These are phyloP conservation scores for Micropoecilia bifurca DNA, from an alignment of 2,797 vertebrate species.

Conservation along the genomic window DNA sequence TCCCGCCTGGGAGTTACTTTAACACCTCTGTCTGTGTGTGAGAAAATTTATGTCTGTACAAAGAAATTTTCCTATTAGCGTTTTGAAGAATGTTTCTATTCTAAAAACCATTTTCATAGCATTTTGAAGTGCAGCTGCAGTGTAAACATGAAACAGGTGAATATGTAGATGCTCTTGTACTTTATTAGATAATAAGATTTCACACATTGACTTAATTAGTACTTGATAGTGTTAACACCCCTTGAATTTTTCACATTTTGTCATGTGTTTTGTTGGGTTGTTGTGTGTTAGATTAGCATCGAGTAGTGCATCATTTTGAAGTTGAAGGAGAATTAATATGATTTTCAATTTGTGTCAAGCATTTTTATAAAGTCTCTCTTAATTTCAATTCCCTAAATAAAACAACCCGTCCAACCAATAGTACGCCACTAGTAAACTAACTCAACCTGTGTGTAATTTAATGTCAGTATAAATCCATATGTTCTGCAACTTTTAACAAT, in stretches of 20 bases:
- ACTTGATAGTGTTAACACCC: background rate
- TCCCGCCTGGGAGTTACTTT: constrained; percentile 44
- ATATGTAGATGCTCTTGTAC: constrained; percentile 4
- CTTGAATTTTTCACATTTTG: background rate
- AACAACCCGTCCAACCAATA: background rate
- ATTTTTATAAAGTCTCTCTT: background rate
- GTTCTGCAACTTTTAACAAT: background rate
- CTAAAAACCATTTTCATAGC: constrained; percentile 3
- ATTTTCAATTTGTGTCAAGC: background rate
- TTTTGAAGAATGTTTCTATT: background rate
- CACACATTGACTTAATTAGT: background rate
- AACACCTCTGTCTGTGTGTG: constrained; percentile 4
- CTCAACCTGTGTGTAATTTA: background rate
- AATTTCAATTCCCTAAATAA: background rate
- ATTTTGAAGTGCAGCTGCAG: constrained; percentile 9
- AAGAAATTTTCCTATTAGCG: constrained; percentile 1
- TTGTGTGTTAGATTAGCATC: background rate
- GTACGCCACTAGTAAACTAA: background rate
- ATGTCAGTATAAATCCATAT: background rate
- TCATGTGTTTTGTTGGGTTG: background rate
- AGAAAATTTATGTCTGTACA: constrained; percentile 14
- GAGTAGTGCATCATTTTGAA: background rate
- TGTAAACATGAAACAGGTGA: constrained; percentile 8
- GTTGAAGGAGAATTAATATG: background rate
- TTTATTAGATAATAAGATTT: constrained; percentile 1